Evolutionary conservation across 1,140 invertebrate genomes (phyloP).

Genomic region (Drosophila busckii): DNA sequence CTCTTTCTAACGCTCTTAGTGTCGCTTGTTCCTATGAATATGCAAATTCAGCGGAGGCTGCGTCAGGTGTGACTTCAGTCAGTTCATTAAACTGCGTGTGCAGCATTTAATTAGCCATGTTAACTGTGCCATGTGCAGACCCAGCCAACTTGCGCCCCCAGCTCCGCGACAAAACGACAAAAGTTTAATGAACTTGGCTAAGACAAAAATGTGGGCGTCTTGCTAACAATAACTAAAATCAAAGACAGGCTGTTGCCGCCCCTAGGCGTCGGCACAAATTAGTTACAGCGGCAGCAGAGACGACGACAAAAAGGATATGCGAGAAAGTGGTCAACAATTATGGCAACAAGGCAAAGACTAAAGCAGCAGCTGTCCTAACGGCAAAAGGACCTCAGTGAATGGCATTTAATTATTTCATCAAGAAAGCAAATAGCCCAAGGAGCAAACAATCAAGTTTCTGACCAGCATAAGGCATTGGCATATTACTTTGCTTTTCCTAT

Average conservation of each 20-base stretch:
- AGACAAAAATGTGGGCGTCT: constrained; percentile 4
- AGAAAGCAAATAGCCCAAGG: constrained; percentile 73
- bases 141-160: too few relatives aligned
- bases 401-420: constrained; percentile 78
- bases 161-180: too few relatives aligned
- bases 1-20: too few relatives aligned
- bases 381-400: constrained; percentile 67
- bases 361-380: constrained; percentile 9
- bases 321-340: constrained; percentile 73
- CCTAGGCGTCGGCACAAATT: constrained; percentile 63
- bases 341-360: constrained; percentile 3
- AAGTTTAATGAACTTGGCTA: constrained; percentile 65
- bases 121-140: too few relatives aligned
- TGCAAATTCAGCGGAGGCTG: constrained; percentile 44
- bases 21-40: too few relatives aligned
- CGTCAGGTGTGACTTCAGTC: constrained; percentile 51
- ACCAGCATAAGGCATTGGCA: constrained; percentile 46
- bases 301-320: constrained; percentile 60
- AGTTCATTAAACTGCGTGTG: constrained; percentile 58
- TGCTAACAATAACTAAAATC: constrained; percentile 43
- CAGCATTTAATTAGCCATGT: constrained; percentile 60
- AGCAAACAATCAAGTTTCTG: constrained; percentile 68
- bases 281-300: constrained; percentile 48
- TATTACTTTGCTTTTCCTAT: constrained; percentile 6
- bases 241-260: constrained; percentile 36